A percentile compares a stretch with the other conserved stretches of the same genome.
phyloP scores from a whole-genome alignment of 2,797 vertebrate genomes.

The Selene dorsalis region DNA sequence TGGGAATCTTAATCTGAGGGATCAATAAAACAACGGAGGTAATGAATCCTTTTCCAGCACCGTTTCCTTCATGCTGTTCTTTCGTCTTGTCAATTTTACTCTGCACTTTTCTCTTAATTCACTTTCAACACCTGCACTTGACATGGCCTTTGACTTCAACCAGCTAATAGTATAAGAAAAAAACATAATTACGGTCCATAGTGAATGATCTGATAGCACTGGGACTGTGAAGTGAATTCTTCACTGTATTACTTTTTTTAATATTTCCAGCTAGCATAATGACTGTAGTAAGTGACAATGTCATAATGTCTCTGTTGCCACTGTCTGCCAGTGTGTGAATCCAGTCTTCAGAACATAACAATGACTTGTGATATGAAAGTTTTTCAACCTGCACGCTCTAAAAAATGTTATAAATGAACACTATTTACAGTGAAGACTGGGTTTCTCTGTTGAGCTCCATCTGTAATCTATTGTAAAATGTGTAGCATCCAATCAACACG shows the following conservation, averaged over 20 bases:
- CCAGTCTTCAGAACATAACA: constrained; percentile 39
- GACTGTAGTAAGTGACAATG: constrained; percentile 30
- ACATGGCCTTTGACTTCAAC: neutral
- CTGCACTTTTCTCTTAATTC: constrained; percentile 36
- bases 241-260: neutral
- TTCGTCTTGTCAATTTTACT: constrained; percentile 31
- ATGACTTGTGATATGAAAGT: constrained; percentile 23
- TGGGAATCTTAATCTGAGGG: constrained; percentile 91
- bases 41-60: constrained; percentile 83
- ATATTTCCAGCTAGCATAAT: constrained; percentile 25
- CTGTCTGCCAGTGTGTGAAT: constrained; percentile 27
- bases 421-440: neutral
- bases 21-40: constrained; percentile 88
- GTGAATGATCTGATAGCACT: neutral
- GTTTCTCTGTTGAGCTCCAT: constrained; percentile 14
- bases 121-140: constrained; percentile 13
- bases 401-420: constrained; percentile 29
- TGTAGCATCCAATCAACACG: constrained; percentile 16
- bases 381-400: constrained; percentile 14
- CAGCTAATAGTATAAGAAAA: neutral
- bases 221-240: constrained; percentile 7
- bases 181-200: neutral
- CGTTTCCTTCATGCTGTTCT: constrained; percentile 41
- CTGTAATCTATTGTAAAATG: constrained; percentile 1
- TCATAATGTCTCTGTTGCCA: neutral